A percentile compares a stretch with the other conserved stretches of the same genome.
Evolutionary conservation across 1,140 invertebrate species (phyloP).

Genomic region (Cataglyphis hispanica): DNA sequence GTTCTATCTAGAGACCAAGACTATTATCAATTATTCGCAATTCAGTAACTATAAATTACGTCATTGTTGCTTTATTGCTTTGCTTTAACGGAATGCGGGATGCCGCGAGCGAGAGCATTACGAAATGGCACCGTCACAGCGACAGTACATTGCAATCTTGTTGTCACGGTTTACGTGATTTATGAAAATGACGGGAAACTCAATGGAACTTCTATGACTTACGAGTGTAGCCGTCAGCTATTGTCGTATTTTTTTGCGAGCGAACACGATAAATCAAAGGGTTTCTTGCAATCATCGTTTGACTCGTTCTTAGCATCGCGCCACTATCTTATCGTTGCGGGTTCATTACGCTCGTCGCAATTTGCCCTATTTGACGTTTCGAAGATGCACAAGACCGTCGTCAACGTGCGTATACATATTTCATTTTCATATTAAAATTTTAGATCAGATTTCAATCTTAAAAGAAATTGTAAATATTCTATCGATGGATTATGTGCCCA

Average conservation of each 20-base stretch:
- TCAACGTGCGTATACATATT: background rate
- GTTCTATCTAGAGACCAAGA: background rate
- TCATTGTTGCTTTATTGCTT: constrained; percentile 40
- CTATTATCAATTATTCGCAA: constrained; percentile 9
- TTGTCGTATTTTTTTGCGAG: constrained; percentile 21
- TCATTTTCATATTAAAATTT: background rate
- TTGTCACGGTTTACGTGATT: constrained; percentile 49
- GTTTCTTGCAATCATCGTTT: constrained; percentile 24
- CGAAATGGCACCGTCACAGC: constrained; percentile 32
- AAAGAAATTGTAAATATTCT: background rate
- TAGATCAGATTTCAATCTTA: background rate
- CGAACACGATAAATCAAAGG: constrained; percentile 49
- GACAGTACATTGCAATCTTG: constrained; percentile 47
- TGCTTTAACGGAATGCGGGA: constrained; percentile 23
- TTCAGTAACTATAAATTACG: constrained; percentile 26
- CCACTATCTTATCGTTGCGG: background rate
- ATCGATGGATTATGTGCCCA: background rate
- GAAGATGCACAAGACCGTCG: background rate
- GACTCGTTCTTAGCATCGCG: constrained; percentile 30
- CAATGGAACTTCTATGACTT: constrained; percentile 48
- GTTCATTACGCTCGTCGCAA: constrained; percentile 32
- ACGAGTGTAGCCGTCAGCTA: constrained; percentile 31
- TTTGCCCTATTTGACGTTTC: constrained; percentile 22
- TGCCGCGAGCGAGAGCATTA: constrained; percentile 31
- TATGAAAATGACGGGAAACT: constrained; percentile 50